Evolutionary conservation across 2,797 vertebrate species (phyloP).

Genomic region (Chanos chanos): DNA sequence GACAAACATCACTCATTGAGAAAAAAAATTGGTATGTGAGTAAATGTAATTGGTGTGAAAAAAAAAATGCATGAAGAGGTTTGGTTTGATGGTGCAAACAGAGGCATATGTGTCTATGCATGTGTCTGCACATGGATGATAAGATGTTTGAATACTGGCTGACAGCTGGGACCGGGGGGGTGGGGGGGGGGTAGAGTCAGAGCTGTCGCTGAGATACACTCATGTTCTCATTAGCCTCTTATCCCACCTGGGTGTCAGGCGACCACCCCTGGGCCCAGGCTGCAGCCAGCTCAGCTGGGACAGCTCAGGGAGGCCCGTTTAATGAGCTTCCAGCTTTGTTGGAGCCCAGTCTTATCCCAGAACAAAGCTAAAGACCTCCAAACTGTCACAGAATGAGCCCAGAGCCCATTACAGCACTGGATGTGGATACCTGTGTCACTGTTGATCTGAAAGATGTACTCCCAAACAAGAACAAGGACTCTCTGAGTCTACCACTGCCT

Average conservation of each 20-base stretch:
- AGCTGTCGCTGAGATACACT: constrained; percentile 38
- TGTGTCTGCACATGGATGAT: constrained; percentile 19
- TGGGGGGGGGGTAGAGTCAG: constrained; percentile 2
- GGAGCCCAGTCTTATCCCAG: no score
- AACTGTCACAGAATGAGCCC: no score
- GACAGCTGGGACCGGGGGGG: constrained; percentile 21
- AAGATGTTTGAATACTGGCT: constrained; percentile 22
- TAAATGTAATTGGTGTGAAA: neutral
- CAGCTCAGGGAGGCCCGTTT: constrained; percentile 12
- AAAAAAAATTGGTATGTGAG: neutral
- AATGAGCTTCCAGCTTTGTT: constrained; percentile 37
- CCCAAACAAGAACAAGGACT: no score
- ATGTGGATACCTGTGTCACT: no score
- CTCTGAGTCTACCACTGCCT: no score
- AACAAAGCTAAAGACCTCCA: no score
- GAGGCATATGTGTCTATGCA: neutral
- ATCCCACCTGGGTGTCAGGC: constrained; percentile 28
- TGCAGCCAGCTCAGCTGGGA: constrained; percentile 6
- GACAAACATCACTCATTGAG: neutral
- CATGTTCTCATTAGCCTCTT: constrained; percentile 36
- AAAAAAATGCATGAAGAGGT: neutral
- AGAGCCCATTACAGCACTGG: no score
- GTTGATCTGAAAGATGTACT: no score
- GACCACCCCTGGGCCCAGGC: constrained; percentile 28
- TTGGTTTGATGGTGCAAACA: neutral